Percentiles rank a stretch among this genome's conserved stretches.
phyloP scores from a whole-genome alignment of 2,888 invertebrate species.

The Xylota sylvarum region DNA sequence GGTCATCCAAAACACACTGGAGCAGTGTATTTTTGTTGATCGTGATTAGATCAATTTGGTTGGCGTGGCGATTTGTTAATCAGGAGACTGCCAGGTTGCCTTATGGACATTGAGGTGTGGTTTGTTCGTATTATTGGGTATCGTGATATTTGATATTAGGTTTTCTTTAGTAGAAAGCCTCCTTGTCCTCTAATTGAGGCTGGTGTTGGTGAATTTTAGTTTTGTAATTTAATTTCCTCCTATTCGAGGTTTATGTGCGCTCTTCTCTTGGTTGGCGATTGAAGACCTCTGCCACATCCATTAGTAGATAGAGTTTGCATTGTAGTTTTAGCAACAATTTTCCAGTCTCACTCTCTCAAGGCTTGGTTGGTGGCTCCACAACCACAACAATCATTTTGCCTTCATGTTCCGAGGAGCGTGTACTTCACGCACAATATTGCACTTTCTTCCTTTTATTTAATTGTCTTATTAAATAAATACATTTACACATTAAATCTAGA shows the following conservation, averaged over 20 bases:
- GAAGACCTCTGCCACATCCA: background rate
- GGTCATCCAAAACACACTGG: slow-evolving; percentile 61
- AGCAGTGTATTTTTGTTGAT: slow-evolving; percentile 58
- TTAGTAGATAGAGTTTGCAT: background rate
- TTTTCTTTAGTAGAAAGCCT: background rate
- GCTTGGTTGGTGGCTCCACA: slow-evolving; percentile 53
- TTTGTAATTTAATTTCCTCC: background rate
- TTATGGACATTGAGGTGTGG: slow-evolving; percentile 71
- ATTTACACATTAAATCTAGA: slow-evolving; percentile 58
- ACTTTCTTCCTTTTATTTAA: slow-evolving; percentile 75
- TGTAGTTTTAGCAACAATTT: slow-evolving; percentile 35
- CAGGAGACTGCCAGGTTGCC: slow-evolving; percentile 75
- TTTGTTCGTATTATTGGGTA: slow-evolving; percentile 21
- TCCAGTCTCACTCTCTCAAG: slow-evolving; percentile 32
- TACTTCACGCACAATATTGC: slow-evolving; percentile 59
- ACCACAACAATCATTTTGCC: slow-evolving; percentile 56
- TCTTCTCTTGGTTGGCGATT: background rate
- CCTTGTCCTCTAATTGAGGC: slow-evolving; percentile 3
- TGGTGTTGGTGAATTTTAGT: background rate
- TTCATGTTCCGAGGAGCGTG: slow-evolving; percentile 73
- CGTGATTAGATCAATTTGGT: slow-evolving; percentile 51
- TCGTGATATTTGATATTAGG: background rate
- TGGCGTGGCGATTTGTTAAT: slow-evolving; percentile 62
- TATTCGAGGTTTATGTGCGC: background rate
- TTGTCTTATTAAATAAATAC: slow-evolving; percentile 68